Evolutionary conservation across 2,888 invertebrate genomes (phyloP).

Genomic region (Eilema sororculum): DNA sequence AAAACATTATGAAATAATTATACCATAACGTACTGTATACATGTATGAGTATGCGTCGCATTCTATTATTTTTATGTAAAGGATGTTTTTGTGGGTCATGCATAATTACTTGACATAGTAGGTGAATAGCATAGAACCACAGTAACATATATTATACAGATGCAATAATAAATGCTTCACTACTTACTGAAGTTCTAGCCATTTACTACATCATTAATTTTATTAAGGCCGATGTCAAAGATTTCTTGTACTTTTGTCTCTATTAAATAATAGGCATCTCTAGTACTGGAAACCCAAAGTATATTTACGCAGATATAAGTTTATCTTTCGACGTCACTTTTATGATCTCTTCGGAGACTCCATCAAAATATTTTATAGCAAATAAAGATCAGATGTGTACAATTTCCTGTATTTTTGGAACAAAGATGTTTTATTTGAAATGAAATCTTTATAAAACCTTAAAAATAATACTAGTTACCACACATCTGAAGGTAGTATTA

Average conservation of each 20-base stretch:
- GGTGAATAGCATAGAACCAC: too few relatives aligned
- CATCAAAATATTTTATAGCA: constrained; percentile 49
- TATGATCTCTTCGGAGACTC: constrained; percentile 40
- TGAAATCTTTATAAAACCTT: background rate
- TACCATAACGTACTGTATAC: too few relatives aligned
- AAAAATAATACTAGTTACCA: too few relatives aligned
- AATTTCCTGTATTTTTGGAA: constrained; percentile 29
- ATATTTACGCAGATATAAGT: constrained; percentile 24
- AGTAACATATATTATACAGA: too few relatives aligned
- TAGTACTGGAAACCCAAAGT: background rate
- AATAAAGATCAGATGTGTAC: constrained; percentile 40
- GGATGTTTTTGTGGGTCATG: too few relatives aligned
- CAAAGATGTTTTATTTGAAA: constrained; percentile 25
- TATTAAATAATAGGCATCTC: background rate
- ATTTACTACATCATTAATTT: background rate
- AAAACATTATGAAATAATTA: too few relatives aligned
- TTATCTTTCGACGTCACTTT: constrained; percentile 46
- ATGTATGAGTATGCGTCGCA: too few relatives aligned
- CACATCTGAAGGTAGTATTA: too few relatives aligned
- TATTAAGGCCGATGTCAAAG: background rate
- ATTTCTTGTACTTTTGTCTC: background rate
- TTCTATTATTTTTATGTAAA: too few relatives aligned
- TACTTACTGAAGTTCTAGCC: background rate
- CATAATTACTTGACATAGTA: too few relatives aligned
- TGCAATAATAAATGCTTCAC: too few relatives aligned